Evolutionary conservation across 2,113 vertebrate species (phyloP).

Genomic region (Sylvilagus bachmani): DNA sequence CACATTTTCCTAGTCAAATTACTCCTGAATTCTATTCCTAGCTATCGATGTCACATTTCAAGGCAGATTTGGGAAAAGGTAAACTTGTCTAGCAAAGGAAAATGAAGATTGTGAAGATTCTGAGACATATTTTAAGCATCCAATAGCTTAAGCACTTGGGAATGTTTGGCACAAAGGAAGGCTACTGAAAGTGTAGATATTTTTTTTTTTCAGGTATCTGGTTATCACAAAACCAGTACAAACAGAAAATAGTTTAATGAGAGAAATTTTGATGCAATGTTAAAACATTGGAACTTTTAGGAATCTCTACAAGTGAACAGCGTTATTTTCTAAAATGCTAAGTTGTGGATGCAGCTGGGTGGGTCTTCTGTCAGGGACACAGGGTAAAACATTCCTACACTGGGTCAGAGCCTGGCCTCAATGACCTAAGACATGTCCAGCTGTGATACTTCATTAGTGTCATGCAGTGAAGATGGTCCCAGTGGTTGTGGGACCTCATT

Average conservation of each 20-base stretch:
- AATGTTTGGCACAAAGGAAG: neutral
- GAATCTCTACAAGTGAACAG: neutral
- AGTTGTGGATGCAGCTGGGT: neutral
- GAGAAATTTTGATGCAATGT: neutral
- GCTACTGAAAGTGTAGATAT: too few relatives aligned
- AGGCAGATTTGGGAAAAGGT: neutral
- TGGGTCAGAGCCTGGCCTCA: neutral
- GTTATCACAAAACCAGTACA: neutral
- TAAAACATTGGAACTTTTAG: neutral
- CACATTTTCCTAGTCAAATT: neutral
- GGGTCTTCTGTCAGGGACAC: slow-evolving; percentile 52
- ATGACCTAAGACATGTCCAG: slow-evolving; percentile 16
- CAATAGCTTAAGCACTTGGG: slow-evolving; percentile 22
- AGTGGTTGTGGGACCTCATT: neutral
- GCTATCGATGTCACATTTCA: neutral
- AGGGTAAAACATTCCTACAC: neutral
- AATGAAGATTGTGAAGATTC: neutral
- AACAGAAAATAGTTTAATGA: neutral
- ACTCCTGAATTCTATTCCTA: neutral
- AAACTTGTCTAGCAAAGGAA: slow-evolving; percentile 36
- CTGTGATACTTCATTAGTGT: slow-evolving; percentile 61
- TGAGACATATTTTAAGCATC: neutral
- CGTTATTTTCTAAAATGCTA: neutral
- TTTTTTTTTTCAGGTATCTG: neutral
- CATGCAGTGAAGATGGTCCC: slow-evolving; percentile 30